Conservation (phyloP, 1,140 invertebrate genomes). For the Zaprionus ghesquierei region DNA sequence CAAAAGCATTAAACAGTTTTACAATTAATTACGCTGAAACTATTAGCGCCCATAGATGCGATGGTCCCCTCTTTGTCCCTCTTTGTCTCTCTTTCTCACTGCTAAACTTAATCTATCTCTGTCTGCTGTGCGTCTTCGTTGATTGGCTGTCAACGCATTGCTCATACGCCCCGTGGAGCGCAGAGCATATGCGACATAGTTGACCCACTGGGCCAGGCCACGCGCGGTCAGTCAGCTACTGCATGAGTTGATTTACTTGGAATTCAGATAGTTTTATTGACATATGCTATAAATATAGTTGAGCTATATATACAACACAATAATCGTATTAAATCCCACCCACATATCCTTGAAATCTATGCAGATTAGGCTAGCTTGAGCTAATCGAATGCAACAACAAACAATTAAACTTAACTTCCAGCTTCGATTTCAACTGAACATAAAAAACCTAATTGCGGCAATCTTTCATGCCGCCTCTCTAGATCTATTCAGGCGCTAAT, state of each 20-base stretch:
- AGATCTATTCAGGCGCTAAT: neutral
- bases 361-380: neutral
- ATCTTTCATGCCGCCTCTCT: neutral
- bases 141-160: constrained; percentile 59
- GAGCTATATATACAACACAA: neutral
- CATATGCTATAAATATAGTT: neutral
- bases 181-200: constrained; percentile 32
- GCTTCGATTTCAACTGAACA: neutral
- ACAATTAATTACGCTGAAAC: constrained; percentile 66
- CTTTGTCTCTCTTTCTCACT: constrained; percentile 6
- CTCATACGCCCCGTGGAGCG: constrained; percentile 67
- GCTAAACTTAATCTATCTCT: constrained; percentile 6
- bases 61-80: neutral
- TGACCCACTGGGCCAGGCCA: constrained; percentile 54
- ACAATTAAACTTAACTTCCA: neutral
- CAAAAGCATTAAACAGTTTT: constrained; percentile 63
- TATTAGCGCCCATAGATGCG: constrained; percentile 45
- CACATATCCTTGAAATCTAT: too few relatives aligned
- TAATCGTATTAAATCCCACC: too few relatives aligned
- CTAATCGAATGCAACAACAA: neutral
- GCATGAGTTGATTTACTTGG: neutral
- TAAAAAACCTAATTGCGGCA: neutral
- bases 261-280: constrained; percentile 12
- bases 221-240: neutral
- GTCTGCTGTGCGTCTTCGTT: neutral